A percentile compares a stretch with the other conserved stretches of the same genome.
These are phyloP conservation scores for cat (Felis catus) DNA, from an alignment of 2,113 vertebrate species.

Conservation along the genomic window DNA sequence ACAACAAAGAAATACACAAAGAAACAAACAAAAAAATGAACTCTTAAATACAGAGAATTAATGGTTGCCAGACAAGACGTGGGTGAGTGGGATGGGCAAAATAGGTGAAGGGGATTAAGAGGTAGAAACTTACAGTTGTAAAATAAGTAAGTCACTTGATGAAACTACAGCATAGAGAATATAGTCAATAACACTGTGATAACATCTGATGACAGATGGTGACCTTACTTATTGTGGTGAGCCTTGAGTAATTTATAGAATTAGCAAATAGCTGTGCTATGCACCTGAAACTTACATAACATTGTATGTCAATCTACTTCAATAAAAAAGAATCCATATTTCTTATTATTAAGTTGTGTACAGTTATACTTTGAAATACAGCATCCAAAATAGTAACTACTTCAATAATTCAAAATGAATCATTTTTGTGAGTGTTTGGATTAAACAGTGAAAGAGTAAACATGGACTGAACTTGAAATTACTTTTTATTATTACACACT, in stretches of 20 bases:
- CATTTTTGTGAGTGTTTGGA: not conserved
- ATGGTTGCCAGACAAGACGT: not conserved
- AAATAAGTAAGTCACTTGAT: not conserved
- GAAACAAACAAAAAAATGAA: not conserved
- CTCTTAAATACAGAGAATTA: not conserved
- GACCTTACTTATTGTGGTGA: not conserved
- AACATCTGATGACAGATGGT: not conserved
- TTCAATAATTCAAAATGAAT: constrained; percentile 6
- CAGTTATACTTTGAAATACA: not conserved
- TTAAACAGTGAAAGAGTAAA: constrained; percentile 15
- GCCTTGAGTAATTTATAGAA: not conserved
- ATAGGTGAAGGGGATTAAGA: not conserved
- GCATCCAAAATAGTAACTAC: not conserved
- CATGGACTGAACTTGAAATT: constrained; percentile 22
- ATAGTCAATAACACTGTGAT: not conserved
- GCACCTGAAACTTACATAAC: not conserved
- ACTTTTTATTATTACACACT: not conserved
- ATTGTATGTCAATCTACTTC: not conserved
- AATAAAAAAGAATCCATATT: constrained; percentile 7
- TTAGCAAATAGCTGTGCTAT: not conserved
- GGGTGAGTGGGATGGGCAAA: not conserved
- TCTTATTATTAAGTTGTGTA: constrained; percentile 10
- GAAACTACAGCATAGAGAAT: not conserved
- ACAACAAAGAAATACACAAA: not conserved
- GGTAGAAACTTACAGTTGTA: not conserved